phyloP scores from a whole-genome alignment of 2,888 invertebrate species.

The Thera obeliscata region DNA sequence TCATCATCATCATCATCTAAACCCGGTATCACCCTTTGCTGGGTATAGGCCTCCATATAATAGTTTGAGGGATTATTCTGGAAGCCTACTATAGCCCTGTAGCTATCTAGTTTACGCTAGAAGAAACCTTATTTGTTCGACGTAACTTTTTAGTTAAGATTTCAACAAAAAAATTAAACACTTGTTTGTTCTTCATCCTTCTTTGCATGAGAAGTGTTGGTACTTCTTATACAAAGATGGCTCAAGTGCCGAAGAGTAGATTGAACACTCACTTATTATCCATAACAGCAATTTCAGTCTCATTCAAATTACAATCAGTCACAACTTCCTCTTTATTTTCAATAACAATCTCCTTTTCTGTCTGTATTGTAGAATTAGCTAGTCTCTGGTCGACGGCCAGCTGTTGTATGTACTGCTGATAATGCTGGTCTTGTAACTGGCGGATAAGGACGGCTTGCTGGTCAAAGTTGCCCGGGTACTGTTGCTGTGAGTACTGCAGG shows the following conservation, averaged over 20 bases:
- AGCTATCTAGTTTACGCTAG: too few species aligned
- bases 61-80: too few species aligned
- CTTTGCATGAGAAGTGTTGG: too few species aligned
- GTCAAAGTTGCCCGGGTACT: slow-evolving; percentile 92
- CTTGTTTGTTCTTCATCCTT: too few species aligned
- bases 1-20: too few species aligned
- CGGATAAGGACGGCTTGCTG: slow-evolving; percentile 97
- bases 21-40: too few species aligned
- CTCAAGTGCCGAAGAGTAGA: background rate
- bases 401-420: slow-evolving; percentile 99
- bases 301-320: slow-evolving; percentile 69
- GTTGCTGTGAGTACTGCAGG: slow-evolving; percentile 96
- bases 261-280: slow-evolving; percentile 68
- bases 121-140: too few species aligned
- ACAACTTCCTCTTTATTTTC: slow-evolving; percentile 50
- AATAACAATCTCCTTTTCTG: slow-evolving; percentile 46
- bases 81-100: too few species aligned
- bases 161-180: too few species aligned
- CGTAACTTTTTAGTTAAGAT: too few species aligned
- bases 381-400: slow-evolving; percentile 84
- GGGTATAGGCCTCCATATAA: too few species aligned
- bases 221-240: too few species aligned
- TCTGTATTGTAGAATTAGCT: slow-evolving; percentile 63
- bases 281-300: slow-evolving; percentile 52
- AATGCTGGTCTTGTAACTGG: slow-evolving; percentile 99